Evolutionary conservation across 2,888 invertebrate genomes (phyloP).

Genomic region (Zygothrica quintamaculata): DNA sequence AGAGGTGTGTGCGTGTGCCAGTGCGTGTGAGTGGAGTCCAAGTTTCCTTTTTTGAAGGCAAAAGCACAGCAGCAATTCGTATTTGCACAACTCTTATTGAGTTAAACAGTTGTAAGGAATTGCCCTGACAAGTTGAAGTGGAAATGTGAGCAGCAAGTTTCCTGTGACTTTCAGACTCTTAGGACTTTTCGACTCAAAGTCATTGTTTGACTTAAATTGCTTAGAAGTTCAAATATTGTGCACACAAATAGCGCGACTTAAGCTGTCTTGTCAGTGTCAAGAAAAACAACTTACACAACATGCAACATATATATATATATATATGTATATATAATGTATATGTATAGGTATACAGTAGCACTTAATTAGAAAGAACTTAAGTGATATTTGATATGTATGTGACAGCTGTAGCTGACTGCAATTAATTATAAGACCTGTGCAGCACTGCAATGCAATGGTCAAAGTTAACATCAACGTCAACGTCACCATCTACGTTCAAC

Average conservation of each 20-base stretch:
- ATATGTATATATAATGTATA: no score
- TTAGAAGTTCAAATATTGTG: constrained; percentile 60
- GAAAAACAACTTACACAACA: constrained; percentile 22
- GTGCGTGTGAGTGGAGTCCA: constrained; percentile 17
- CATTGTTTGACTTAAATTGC: constrained; percentile 70
- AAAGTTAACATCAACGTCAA: constrained; percentile 26
- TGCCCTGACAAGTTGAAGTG: constrained; percentile 37
- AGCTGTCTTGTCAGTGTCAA: constrained; percentile 59
- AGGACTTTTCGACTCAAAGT: constrained; percentile 37
- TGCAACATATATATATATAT: background rate
- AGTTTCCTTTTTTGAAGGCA: constrained; percentile 66
- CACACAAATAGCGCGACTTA: constrained; percentile 50
- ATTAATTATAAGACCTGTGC: constrained; percentile 12
- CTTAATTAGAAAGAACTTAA: constrained; percentile 66
- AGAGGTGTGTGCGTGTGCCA: background rate
- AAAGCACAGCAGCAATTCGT: constrained; percentile 34
- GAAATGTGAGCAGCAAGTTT: constrained; percentile 66
- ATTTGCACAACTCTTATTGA: constrained; percentile 75
- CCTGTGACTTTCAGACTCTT: constrained; percentile 29
- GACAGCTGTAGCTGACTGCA: constrained; percentile 23
- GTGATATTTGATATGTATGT: constrained; percentile 18
- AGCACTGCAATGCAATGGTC: constrained; percentile 47
- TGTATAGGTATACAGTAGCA: background rate
- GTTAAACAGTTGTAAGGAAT: constrained; percentile 69
- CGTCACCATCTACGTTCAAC: constrained; percentile 17